phyloP scores from a whole-genome alignment of 2,797 vertebrate genomes.

The Sandelia bainsii region DNA sequence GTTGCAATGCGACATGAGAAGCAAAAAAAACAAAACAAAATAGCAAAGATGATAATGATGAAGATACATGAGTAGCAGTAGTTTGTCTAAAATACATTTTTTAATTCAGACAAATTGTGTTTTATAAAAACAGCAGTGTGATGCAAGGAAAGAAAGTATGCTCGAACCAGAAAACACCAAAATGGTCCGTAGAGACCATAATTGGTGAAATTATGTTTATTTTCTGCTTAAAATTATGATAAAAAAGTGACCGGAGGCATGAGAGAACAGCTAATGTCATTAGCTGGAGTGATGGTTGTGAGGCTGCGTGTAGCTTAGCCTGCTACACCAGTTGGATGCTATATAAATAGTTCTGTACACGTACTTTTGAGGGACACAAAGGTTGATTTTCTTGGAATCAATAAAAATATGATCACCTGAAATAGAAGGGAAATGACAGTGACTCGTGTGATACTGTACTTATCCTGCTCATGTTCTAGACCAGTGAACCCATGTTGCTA shows the following conservation, averaged over 20 bases:
- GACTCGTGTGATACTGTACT: constrained; percentile 38
- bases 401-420: constrained; percentile 59
- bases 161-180: neutral
- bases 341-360: constrained; percentile 41
- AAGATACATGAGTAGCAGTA: neutral
- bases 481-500: neutral
- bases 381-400: constrained; percentile 51
- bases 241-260: constrained; percentile 1
- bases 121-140: neutral
- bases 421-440: constrained; percentile 24
- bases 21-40: no score
- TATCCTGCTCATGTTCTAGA: neutral
- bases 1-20: neutral
- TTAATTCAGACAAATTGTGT: neutral
- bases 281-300: neutral
- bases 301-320: neutral
- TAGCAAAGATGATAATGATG: neutral
- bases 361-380: constrained; percentile 24
- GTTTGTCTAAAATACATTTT: neutral
- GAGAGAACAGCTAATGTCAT: constrained; percentile 5
- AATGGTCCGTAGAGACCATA: neutral
- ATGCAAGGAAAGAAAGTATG: neutral
- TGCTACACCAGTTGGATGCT: constrained; percentile 8
- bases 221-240: neutral
- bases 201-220: neutral